phyloP scores from a whole-genome alignment of 2,797 vertebrate genomes.

The Neomorphus geoffroyi region DNA sequence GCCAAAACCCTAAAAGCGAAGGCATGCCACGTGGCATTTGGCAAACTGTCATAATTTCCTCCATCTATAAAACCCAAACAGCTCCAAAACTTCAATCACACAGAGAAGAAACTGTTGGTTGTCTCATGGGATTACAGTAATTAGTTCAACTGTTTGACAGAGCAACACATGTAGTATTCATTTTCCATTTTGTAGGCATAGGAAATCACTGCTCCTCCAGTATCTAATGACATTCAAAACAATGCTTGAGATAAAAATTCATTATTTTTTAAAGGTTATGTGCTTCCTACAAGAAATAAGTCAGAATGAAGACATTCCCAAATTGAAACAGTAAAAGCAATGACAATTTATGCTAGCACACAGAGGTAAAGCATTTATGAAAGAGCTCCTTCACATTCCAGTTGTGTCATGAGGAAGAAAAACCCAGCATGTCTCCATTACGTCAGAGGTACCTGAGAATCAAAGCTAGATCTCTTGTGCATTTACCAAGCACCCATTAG shows the following conservation, averaged over 20 bases:
- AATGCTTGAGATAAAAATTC: not conserved
- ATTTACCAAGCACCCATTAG: constrained; percentile 36
- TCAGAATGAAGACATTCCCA: constrained; percentile 26
- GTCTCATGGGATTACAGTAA: constrained; percentile 7
- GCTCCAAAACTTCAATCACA: not conserved
- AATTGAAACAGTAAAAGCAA: constrained; percentile 17
- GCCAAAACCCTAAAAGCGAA: not conserved
- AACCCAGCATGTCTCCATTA: constrained; percentile 21
- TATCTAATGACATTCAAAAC: not conserved
- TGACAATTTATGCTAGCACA: not conserved
- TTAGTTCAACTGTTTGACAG: constrained; percentile 19
- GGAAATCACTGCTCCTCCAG: constrained; percentile 22
- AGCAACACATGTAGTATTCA: not conserved
- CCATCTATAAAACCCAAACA: constrained; percentile 2
- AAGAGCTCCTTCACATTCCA: constrained; percentile 55
- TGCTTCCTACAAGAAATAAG: constrained; percentile 2
- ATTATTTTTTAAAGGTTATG: not conserved
- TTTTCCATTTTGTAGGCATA: not conserved
- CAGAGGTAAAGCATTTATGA: not conserved
- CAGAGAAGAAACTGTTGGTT: not conserved
- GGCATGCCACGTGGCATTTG: not conserved
- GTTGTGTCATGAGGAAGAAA: constrained; percentile 22
- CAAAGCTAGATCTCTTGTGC: constrained; percentile 60
- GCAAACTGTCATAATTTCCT: not conserved
- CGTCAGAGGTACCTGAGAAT: constrained; percentile 56